These are phyloP conservation scores for Drosophila quadrilineata DNA, from an alignment of 1,140 invertebrate species.

Conservation along the genomic window DNA sequence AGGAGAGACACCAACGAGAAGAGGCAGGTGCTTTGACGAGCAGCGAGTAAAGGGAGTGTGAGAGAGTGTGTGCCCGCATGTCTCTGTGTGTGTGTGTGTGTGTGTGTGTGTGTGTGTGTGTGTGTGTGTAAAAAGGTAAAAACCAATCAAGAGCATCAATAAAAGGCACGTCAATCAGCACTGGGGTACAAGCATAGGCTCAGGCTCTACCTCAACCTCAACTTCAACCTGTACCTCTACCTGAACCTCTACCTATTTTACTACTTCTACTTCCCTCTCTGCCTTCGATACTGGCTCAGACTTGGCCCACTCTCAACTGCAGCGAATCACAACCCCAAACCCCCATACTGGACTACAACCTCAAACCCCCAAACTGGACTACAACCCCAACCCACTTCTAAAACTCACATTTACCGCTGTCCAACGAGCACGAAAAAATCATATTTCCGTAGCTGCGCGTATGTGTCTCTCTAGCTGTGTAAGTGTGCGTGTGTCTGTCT, in stretches of 20 bases:
- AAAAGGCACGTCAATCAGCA: slow-evolving; percentile 80
- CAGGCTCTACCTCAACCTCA: not conserved
- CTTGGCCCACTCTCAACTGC: too few relatives aligned
- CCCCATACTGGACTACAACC: slow-evolving; percentile 6
- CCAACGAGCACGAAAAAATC: slow-evolving; percentile 14
- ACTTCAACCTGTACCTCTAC: not conserved
- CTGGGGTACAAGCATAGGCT: slow-evolving; percentile 25
- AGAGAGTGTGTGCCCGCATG: slow-evolving; percentile 1
- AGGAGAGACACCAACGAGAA: not conserved
- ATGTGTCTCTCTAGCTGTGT: too few relatives aligned
- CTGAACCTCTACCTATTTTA: too few relatives aligned
- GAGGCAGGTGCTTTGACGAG: not conserved
- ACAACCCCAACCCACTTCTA: not conserved
- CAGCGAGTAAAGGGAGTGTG: not conserved
- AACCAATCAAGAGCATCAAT: slow-evolving; percentile 80
- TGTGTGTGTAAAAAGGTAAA: slow-evolving; percentile 66
- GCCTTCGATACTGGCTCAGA: too few relatives aligned
- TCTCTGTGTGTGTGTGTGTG: slow-evolving; percentile 28
- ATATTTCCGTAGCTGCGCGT: slow-evolving; percentile 7
- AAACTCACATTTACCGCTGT: not conserved
- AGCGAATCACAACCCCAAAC: not conserved
- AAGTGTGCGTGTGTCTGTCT: too few relatives aligned
- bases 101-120: slow-evolving; percentile 28
- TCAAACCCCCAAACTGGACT: slow-evolving; percentile 1
- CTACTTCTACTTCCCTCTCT: too few relatives aligned